phyloP scores from a whole-genome alignment of 2,888 invertebrate species.

The Julus scandinavius region DNA sequence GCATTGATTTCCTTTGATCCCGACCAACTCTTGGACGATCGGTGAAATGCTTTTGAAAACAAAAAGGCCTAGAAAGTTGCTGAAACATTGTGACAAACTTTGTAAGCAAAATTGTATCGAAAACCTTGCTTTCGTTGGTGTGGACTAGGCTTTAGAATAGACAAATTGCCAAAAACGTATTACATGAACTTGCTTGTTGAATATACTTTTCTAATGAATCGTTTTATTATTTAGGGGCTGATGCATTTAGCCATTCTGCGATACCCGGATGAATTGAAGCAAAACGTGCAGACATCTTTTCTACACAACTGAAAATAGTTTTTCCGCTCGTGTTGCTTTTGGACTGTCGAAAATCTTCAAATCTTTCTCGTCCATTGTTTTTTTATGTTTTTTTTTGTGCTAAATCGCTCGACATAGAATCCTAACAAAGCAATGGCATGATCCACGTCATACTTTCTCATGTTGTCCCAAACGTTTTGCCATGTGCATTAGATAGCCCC shows the following conservation, averaged over 20 bases:
- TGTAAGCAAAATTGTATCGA: too few relatives aligned
- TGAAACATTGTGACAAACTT: too few relatives aligned
- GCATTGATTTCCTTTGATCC: too few relatives aligned
- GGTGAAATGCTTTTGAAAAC: too few relatives aligned
- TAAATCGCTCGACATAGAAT: not conserved
- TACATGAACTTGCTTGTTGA: too few relatives aligned
- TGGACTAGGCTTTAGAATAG: too few relatives aligned
- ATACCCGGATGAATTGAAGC: not conserved
- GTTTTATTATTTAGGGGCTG: not conserved
- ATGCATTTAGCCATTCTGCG: constrained; percentile 36
- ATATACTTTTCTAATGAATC: too few relatives aligned
- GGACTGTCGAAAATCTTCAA: constrained; percentile 13
- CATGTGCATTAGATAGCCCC: not conserved
- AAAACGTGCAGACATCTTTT: not conserved
- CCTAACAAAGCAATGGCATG: not conserved
- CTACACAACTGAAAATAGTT: constrained; percentile 13
- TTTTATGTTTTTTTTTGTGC: not conserved
- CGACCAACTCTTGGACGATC: too few relatives aligned
- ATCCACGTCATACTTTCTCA: not conserved
- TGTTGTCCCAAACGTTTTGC: not conserved
- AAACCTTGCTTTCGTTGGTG: too few relatives aligned
- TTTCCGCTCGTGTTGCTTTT: not conserved
- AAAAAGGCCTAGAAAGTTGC: too few relatives aligned
- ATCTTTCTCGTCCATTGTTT: not conserved
- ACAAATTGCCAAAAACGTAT: too few relatives aligned